A percentile compares a stretch with the other conserved stretches of the same genome.
Evolutionary conservation across 2,113 vertebrate species (phyloP).

Genomic region (Beaufortia kweichowensis): DNA sequence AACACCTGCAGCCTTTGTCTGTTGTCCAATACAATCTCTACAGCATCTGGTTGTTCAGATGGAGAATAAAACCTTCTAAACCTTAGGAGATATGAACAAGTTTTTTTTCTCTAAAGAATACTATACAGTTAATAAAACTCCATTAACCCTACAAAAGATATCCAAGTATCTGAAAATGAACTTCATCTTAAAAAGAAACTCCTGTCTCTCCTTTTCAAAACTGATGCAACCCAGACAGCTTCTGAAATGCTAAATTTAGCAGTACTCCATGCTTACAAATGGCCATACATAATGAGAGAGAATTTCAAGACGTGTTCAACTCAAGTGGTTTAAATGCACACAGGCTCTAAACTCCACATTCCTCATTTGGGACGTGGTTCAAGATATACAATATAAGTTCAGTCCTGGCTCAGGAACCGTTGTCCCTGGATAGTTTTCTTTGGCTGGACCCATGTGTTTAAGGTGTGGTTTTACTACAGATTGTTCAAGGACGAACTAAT

Average conservation of each 20-base stretch:
- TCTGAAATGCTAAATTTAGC: constrained; percentile 25
- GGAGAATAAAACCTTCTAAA: constrained; percentile 27
- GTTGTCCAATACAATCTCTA: constrained; percentile 24
- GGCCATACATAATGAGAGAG: constrained; percentile 24
- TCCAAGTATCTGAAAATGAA: constrained; percentile 1
- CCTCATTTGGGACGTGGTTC: constrained; percentile 66
- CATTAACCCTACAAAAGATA: constrained; percentile 8
- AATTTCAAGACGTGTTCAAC: constrained; percentile 11
- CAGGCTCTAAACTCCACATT: constrained; percentile 61
- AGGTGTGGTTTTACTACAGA: constrained; percentile 50
- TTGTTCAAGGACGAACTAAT: constrained; percentile 21
- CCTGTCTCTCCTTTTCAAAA: not conserved
- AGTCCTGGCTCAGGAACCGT: constrained; percentile 54
- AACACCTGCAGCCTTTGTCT: constrained; percentile 43
- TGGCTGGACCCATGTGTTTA: constrained; percentile 51
- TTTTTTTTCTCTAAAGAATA: constrained; percentile 23
- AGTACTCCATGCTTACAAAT: constrained; percentile 2
- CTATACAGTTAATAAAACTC: not conserved
- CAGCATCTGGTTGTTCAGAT: constrained; percentile 23
- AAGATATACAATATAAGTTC: constrained; percentile 67
- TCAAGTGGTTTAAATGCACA: constrained; percentile 30
- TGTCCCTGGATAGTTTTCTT: constrained; percentile 65
- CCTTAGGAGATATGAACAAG: not conserved
- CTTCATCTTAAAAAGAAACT: not conserved
- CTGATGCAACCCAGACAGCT: not conserved